phyloP scores from a whole-genome alignment of 1,140 invertebrate genomes.

The Drosophila eugracilis region DNA sequence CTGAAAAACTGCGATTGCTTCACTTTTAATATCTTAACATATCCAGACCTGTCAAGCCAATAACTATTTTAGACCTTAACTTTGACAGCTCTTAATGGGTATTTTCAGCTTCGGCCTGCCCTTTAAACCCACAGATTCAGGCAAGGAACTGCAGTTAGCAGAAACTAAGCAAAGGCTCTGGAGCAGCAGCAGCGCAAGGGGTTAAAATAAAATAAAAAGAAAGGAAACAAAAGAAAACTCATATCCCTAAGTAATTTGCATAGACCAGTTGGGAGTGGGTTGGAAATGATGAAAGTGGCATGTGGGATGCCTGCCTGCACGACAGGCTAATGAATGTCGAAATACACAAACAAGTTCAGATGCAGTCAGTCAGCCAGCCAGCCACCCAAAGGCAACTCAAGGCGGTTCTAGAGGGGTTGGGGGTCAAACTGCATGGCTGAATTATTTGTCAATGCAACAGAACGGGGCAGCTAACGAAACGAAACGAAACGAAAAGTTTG shows the following conservation, averaged over 20 bases:
- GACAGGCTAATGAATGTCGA: constrained; percentile 71
- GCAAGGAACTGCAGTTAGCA: neutral
- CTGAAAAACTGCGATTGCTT: too few species aligned
- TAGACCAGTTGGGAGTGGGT: neutral
- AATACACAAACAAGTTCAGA: constrained; percentile 17
- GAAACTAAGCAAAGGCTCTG: constrained; percentile 3
- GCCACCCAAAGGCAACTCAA: neutral
- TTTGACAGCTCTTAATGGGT: neutral
- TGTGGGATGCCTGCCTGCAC: constrained; percentile 4
- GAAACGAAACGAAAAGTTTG: constrained; percentile 68
- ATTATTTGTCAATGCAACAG: constrained; percentile 71
- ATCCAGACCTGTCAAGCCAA: too few species aligned
- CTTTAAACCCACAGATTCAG: too few species aligned
- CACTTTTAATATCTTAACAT: too few species aligned
- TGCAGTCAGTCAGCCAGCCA: neutral
- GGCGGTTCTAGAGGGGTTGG: constrained; percentile 9
- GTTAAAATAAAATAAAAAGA: constrained; percentile 27
- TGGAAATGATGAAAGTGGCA: neutral
- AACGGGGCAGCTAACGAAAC: constrained; percentile 34
- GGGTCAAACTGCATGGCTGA: constrained; percentile 28
- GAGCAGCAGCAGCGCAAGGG: neutral
- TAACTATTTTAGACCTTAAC: too few species aligned
- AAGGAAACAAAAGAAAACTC: constrained; percentile 5
- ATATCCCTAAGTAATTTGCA: constrained; percentile 37
- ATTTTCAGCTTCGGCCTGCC: neutral